phyloP scores from a whole-genome alignment of 53 echinoderm and acorn worm species.

The Echinarachnius parma region DNA sequence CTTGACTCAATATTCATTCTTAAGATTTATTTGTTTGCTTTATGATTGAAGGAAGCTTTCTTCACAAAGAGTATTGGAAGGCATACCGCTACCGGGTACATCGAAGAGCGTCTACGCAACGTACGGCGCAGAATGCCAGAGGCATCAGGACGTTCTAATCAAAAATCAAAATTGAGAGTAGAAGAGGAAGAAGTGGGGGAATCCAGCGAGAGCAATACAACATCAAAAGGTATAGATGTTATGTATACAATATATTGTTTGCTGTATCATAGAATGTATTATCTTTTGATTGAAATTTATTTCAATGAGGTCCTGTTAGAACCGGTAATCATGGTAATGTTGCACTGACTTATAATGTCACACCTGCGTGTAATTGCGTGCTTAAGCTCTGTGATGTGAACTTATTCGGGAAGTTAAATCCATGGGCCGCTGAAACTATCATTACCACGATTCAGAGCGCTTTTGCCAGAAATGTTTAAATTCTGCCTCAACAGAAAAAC shows the following conservation, averaged over 20 bases:
- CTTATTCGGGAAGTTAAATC: constrained; percentile 15
- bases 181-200: background rate
- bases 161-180: constrained; percentile 8
- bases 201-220: constrained; percentile 3
- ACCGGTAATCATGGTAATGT: background rate
- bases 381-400: constrained; percentile 11
- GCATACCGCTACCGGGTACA: constrained; percentile 29
- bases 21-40: constrained; percentile 30
- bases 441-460: constrained; percentile 11
- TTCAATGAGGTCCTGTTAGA: constrained; percentile 2
- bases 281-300: constrained; percentile 26
- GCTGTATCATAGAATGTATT: constrained; percentile 14
- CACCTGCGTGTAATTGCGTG: constrained; percentile 8
- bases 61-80: constrained; percentile 22
- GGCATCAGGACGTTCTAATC: background rate
- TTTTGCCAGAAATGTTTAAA: constrained; percentile 16
- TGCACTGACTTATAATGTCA: constrained; percentile 4
- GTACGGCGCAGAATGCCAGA: constrained; percentile 23
- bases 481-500: constrained; percentile 12
- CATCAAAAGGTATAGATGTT: constrained; percentile 8
- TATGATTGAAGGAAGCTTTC: constrained; percentile 35
- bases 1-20: constrained; percentile 20
- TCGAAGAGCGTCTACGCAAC: constrained; percentile 4
- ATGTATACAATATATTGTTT: constrained; percentile 10
- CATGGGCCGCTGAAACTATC: constrained; percentile 12